Evolutionary conservation across 2,888 invertebrate genomes (phyloP), one percentile per base, ranked within the genome.

Genomic region (Acrobasis suavella): DNA sequence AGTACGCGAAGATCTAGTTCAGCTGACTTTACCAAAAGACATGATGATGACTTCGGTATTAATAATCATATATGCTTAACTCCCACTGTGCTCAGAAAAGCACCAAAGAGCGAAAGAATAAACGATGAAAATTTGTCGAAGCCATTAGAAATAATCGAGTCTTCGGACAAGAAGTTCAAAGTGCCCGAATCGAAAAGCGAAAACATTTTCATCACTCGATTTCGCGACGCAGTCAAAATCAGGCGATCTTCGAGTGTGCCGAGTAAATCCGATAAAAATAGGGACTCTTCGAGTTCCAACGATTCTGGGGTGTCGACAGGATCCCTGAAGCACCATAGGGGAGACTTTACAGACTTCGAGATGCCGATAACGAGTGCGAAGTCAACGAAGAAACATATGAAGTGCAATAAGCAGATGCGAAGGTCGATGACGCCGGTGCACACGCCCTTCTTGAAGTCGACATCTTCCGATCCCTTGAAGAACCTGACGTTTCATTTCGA

Each of bases 271-370:
- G 94, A 94, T 8, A 94, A 94, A 68, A 95, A 95, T 66, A 85
- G 95, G 64, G 95, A 95, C 71, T 95, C 95, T 0, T 95, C 95
- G 0, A 95, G 95, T 74, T 95, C 95, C 7, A 95, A 95, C 72
- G 95, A 95, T 72, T 95, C 95, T 0, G 95, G 95, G 0, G 95
- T 95, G 0, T 95, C 95, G 0, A 94, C 94, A 0, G 95, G 95
- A 0, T 95, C 95, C 0, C 79, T 94, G 60, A 94, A 94, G 64
- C 94, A 94, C 70, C 91, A 94, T 70, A 94, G 88, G 9, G 93
- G 93, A 0, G 95, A 95, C 71, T 94, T 94, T 69, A 91, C 87
- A 15, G 95, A 95, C 64, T 94, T 94, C 59, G 94, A 95, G 76
- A 85, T 89, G 77, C 92, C 94, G 0, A 72, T 92, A 22, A 92